Evolutionary conservation across 2,113 vertebrate genomes (phyloP), one percentile per base, ranked within the genome.

Genomic region (Marmota flaviventris): DNA sequence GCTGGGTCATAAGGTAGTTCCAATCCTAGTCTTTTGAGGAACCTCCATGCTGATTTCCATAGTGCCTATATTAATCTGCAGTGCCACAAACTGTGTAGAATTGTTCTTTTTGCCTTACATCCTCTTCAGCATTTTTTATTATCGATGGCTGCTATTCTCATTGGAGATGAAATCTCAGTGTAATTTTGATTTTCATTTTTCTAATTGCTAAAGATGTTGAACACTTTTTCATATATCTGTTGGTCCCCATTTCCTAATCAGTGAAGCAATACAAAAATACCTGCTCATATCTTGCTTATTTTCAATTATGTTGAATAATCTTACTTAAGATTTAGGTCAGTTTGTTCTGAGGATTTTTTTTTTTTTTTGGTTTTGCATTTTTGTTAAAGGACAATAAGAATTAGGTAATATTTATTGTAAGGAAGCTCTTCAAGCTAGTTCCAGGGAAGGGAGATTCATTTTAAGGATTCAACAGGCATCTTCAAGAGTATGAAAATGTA

Each of bases 391-490:
- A 79, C 42, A 89, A 22, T 75, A 29, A 87, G 32, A 89, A 29
- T 8, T 42, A 85, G 7, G 17, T n/a, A 8, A 37, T 90, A 77
- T 37, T 76, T 93, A 87, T 56, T 17, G 45, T 24, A 96, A 93
- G 56, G 42, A 91, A 89, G 42, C 39, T 91, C 89, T 92, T 73
- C 29, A 76, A 89, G 39, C 58, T 76, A 84, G 37, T 75, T 89
- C 14, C 70, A 93, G 32, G 37, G 17, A 70, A 95, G 39, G 17
- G n/a, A 85, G 61, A 56, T 88, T 95, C 76, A 76, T 81, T 96
- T 91, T 58, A 86, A 61, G 61, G 32, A 93, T 69, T 91, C 32
- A 58, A 73, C 4, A 91, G 83, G 37, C 27, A 93, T 48, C 29
- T 14, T 96, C 22, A 63, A 93, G 42, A n/a, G 53, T 56, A 88